These are phyloP conservation scores for Zoanthus solanderi DNA, from an alignment of 92 coral and sea anemone species.

Conservation along the genomic window DNA sequence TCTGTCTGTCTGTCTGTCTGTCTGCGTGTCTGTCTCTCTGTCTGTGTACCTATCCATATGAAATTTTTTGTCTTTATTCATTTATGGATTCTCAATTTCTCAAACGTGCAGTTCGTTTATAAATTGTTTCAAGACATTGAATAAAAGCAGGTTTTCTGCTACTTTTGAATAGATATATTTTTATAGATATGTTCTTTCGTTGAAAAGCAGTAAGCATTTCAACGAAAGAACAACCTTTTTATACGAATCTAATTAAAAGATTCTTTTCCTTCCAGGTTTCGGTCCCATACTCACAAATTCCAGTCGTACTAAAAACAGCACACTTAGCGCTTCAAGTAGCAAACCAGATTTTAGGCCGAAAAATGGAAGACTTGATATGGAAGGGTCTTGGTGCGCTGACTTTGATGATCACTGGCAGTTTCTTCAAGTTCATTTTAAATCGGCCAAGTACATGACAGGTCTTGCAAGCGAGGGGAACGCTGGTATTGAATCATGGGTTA, in stretches of 20 bases:
- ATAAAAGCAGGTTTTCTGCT: no score
- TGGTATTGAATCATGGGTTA: constrained; percentile 57
- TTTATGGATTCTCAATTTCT: no score
- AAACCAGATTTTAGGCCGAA: neutral
- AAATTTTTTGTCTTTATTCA: neutral
- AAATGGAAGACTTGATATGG: constrained; percentile 9
- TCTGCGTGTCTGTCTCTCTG: no score
- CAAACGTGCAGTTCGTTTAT: no score
- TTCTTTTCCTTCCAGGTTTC: neutral
- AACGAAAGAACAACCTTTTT: no score
- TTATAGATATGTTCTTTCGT: no score
- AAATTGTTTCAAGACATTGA: no score
- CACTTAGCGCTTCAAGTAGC: constrained; percentile 8
- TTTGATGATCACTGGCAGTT: constrained; percentile 32
- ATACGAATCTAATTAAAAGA: neutral
- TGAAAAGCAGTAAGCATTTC: no score
- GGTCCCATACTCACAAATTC: neutral
- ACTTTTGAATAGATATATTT: no score
- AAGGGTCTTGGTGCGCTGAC: constrained; percentile 68
- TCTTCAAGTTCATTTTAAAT: constrained; percentile 59
- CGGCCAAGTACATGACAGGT: constrained; percentile 19
- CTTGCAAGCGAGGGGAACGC: constrained; percentile 46
- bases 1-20: no score
- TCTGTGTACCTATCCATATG: neutral
- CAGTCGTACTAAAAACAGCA: neutral